Conservation (phyloP, 92 coral and sea anemone species). For the Umimayanthus chanpuru region DNA sequence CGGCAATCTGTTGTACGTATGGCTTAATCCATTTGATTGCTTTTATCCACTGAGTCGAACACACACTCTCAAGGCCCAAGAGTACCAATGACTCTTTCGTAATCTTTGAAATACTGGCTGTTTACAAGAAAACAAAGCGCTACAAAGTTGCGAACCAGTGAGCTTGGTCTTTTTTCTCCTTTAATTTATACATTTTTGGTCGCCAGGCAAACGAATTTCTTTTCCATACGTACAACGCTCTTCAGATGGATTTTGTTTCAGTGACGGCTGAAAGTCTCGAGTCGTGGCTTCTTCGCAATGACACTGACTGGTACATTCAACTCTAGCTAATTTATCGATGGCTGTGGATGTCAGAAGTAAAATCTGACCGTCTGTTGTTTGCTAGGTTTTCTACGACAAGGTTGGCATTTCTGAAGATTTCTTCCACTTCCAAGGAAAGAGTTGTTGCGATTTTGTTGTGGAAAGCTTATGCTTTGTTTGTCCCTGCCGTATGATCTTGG, state of each 20-base stretch:
- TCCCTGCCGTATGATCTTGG: slow-evolving; percentile 17
- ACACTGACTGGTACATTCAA: not conserved
- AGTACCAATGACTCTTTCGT: slow-evolving; percentile 49
- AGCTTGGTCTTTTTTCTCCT: slow-evolving; percentile 36
- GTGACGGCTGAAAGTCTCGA: not conserved
- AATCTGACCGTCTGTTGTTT: slow-evolving; percentile 11
- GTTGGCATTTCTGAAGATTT: not conserved
- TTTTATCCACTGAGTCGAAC: slow-evolving; percentile 47
- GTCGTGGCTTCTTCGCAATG: slow-evolving; percentile 18
- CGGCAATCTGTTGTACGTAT: slow-evolving; percentile 39
- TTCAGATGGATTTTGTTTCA: not conserved
- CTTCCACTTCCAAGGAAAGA: slow-evolving; percentile 10
- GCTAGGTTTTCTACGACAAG: no score
- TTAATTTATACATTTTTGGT: slow-evolving; percentile 11
- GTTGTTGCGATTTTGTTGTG: not conserved
- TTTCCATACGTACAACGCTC: not conserved
- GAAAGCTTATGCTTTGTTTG: not conserved
- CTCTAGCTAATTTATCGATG: slow-evolving; percentile 20
- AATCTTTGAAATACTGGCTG: slow-evolving; percentile 55
- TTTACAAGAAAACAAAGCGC: slow-evolving; percentile 45
- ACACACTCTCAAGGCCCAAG: slow-evolving; percentile 45
- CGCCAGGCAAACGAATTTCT: slow-evolving; percentile 2
- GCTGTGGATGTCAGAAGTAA: slow-evolving; percentile 27
- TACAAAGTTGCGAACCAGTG: slow-evolving; percentile 37
- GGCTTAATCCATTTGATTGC: slow-evolving; percentile 53